Conservation (phyloP, 2,113 vertebrate species). For the Actenoides lindsayi region DNA sequence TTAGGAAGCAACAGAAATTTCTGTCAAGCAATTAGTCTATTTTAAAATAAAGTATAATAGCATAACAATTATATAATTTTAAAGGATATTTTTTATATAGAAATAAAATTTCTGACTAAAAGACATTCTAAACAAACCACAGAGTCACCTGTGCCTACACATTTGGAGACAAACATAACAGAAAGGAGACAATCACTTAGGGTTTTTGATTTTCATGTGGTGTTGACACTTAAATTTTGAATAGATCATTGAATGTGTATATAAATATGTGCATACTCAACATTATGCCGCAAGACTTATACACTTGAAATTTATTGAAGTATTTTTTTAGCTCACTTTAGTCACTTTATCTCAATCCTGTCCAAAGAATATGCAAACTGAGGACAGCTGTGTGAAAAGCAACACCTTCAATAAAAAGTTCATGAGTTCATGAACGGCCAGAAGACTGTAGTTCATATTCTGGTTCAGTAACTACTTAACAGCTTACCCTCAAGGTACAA, state of each 20-base stretch:
- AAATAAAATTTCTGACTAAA: background rate
- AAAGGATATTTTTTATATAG: background rate
- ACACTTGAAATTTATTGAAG: background rate
- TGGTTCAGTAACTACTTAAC: background rate
- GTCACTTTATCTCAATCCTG: background rate
- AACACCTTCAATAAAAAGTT: background rate
- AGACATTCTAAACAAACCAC: background rate
- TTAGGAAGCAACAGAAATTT: background rate
- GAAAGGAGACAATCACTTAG: background rate
- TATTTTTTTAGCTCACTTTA: background rate
- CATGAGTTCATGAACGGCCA: background rate
- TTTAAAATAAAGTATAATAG: background rate
- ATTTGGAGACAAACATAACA: background rate
- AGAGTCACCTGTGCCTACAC: background rate
- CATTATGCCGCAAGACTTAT: background rate
- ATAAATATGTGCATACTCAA: background rate
- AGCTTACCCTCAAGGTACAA: background rate
- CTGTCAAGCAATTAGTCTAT: background rate
- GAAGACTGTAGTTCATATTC: background rate
- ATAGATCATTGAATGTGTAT: background rate
- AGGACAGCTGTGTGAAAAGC: background rate
- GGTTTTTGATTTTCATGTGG: background rate
- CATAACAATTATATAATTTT: background rate
- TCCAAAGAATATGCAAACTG: background rate
- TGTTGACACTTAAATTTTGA: background rate